Base-by-base conservation (phyloP, 2,113 vertebrate genomes). In the Zosterops pallidus region DNA sequence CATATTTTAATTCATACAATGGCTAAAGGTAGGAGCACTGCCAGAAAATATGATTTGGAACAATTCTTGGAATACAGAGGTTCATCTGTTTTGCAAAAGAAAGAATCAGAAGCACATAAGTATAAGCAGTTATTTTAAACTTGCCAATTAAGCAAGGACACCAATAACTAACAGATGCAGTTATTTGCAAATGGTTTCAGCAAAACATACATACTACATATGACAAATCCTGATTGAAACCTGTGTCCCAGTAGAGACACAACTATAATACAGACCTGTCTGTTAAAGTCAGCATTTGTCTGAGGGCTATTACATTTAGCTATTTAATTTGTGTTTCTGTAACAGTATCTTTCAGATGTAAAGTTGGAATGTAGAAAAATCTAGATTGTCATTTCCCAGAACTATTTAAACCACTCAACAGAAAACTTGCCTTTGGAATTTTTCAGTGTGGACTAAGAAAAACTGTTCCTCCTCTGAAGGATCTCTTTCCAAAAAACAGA, bases 81-180 rank as follows among this genome's bases (percentile, higher is more conserved):
- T 96, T 98, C 97, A 97, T 98, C 96, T 98, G 97, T 98, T 98
- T 98, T 97, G 96, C 96, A 97, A 98, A 97, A 89, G 69, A 90
- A 92, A 92, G 76, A 87, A 91, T 95, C 90, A 98, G 98, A 98
- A 98, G 97, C 97, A 95, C 93, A 96, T 86, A 96, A 97, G 94
- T 50, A 29, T 97, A 97, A 97, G 97, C 97, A 97, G 97, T 97
- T 96, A 98, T 97, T 98, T 97, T 95, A 97, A 98, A 98, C 91
- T 96, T 95, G 97, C 92, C 96, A 95, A 94, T 97, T 97, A 97
- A 97, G 92, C 96, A 95, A 96, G 96, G 96, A 96, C 76, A 93
- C 96, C 97, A 96, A 98, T 97, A 90, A 63, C 96, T 98, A 98
- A 96, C 98, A 98, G 97, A 98, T 98, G 98, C 94, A 5, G 86